Evolutionary conservation across 2,888 invertebrate genomes (phyloP).

Genomic region (Papilio demoleus): DNA sequence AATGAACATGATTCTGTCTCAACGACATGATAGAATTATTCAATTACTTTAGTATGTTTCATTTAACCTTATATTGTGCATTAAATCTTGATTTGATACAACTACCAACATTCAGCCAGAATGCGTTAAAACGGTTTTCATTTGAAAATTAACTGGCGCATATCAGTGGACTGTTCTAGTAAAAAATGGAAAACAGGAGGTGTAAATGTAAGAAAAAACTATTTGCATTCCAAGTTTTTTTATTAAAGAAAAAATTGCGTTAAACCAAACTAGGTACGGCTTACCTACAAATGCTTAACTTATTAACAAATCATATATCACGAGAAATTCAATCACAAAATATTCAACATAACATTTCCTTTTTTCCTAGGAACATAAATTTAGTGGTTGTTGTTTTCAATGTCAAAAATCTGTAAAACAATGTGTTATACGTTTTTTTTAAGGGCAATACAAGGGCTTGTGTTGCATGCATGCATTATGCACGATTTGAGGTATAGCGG

Average conservation of each 20-base stretch:
- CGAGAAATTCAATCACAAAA: constrained; percentile 15
- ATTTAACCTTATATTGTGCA: no score
- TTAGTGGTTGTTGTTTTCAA: not conserved
- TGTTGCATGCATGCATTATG: no score
- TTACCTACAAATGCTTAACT: constrained; percentile 30
- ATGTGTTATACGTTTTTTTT: not conserved
- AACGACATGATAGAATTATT: not conserved
- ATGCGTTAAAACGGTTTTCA: no score
- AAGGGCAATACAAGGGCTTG: no score
- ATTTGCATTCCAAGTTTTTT: constrained; percentile 1
- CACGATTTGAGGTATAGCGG: no score
- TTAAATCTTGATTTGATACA: no score
- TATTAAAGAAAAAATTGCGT: constrained; percentile 31
- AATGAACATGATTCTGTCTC: not conserved
- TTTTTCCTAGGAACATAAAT: not conserved
- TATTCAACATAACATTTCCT: not conserved
- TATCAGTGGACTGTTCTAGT: no score
- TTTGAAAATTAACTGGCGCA: no score
- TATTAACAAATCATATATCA: constrained; percentile 4
- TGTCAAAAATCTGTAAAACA: not conserved
- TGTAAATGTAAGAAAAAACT: not conserved
- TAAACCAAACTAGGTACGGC: constrained; percentile 24
- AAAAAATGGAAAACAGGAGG: not conserved
- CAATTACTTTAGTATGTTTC: not conserved
- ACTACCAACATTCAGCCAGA: no score